Percentiles rank a stretch among this genome's conserved stretches.
Evolutionary conservation across 1,140 invertebrate species (phyloP).

Genomic region (Magallana angulata): DNA sequence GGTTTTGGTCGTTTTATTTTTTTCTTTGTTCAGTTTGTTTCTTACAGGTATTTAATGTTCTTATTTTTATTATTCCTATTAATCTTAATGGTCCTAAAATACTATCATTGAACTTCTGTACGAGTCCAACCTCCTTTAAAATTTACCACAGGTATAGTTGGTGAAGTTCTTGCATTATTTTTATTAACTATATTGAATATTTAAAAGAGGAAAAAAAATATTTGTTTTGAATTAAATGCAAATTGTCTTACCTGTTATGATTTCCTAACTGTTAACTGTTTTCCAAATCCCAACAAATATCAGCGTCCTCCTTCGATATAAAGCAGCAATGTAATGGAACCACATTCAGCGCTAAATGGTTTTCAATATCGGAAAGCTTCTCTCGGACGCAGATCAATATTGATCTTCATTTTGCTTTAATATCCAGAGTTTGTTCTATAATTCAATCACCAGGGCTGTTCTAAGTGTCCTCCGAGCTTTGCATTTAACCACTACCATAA

Average conservation of each 20-base stretch:
- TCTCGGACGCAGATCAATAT: constrained; percentile 28
- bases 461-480: constrained; percentile 19
- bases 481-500: constrained; percentile 33
- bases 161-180: too few species aligned
- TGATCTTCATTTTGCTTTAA: constrained; percentile 44
- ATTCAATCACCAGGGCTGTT: constrained; percentile 39
- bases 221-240: too few species aligned
- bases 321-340: constrained; percentile 19
- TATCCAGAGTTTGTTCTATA: constrained; percentile 43
- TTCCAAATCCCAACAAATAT: background rate
- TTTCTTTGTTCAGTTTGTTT: too few species aligned
- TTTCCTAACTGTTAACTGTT: background rate
- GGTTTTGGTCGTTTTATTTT: too few species aligned
- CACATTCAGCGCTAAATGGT: constrained; percentile 39
- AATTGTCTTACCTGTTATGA: background rate
- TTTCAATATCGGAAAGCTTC: constrained; percentile 39
- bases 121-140: too few species aligned
- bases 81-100: too few species aligned
- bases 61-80: too few species aligned
- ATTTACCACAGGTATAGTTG: too few species aligned
- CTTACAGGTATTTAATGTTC: too few species aligned
- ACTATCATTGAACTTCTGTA: too few species aligned
- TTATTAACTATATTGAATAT: too few species aligned
- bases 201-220: too few species aligned
- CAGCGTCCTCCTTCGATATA: background rate